These are phyloP conservation scores for Pyrochroa serraticornis DNA, from an alignment of 2,888 invertebrate genomes.

Conservation along the genomic window DNA sequence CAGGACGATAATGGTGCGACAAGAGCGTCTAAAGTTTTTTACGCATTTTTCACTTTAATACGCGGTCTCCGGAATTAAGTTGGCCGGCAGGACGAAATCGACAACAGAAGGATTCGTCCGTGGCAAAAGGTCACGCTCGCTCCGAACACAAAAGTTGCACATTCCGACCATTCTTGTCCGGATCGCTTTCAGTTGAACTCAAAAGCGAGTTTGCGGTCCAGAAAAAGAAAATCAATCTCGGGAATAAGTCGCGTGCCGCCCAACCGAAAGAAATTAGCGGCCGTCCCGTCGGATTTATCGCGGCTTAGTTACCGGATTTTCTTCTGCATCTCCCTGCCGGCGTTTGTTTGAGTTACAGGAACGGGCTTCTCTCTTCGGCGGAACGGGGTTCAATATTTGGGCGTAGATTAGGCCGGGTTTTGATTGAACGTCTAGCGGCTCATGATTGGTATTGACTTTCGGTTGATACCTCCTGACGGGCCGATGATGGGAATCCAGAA, in stretches of 20 bases:
- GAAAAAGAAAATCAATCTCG: too few relatives aligned
- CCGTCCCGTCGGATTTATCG: slow-evolving; percentile 22
- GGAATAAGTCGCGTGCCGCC: too few relatives aligned
- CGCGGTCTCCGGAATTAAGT: too few relatives aligned
- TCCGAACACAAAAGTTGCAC: slow-evolving; percentile 24
- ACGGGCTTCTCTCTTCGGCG: neutral
- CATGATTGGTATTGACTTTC: slow-evolving; percentile 36
- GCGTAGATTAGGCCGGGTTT: slow-evolving; percentile 18
- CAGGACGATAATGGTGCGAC: too few relatives aligned
- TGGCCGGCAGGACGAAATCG: too few relatives aligned
- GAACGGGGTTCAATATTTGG: slow-evolving; percentile 12
- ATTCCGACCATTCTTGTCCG: slow-evolving; percentile 24
- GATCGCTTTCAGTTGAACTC: slow-evolving; percentile 20
- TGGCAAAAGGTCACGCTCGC: slow-evolving; percentile 21
- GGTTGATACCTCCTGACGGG: slow-evolving; percentile 28
- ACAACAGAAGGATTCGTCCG: too few relatives aligned
- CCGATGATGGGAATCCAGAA: slow-evolving; percentile 28
- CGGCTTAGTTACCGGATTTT: slow-evolving; percentile 8
- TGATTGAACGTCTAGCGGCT: slow-evolving; percentile 24
- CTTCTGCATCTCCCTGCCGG: neutral
- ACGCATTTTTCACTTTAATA: too few relatives aligned
- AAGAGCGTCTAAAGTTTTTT: too few relatives aligned
- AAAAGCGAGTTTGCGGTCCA: slow-evolving; percentile 10
- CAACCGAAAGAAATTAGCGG: slow-evolving; percentile 17
- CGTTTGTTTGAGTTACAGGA: neutral